Percentiles rank a stretch among this genome's conserved stretches.
Conservation (phyloP, 2,888 invertebrate genomes). For the Epinotia brunnichana region DNA sequence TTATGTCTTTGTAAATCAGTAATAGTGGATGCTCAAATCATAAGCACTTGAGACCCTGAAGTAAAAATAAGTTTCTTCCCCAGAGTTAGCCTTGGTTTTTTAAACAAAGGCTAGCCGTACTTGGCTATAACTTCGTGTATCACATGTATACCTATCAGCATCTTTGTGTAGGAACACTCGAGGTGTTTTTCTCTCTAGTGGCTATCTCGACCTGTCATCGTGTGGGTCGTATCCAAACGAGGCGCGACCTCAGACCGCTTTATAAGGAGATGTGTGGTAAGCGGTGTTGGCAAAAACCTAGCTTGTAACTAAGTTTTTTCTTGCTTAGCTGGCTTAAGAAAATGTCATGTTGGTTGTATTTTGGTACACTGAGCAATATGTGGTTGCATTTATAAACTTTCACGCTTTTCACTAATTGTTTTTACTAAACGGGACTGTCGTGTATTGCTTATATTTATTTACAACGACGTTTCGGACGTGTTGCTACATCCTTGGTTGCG, state of each 20-base stretch:
- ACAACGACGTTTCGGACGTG: too few relatives aligned
- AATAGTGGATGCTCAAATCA: background rate
- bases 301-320: background rate
- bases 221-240: constrained; percentile 39
- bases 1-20: background rate
- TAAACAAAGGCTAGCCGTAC: constrained; percentile 17
- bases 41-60: background rate
- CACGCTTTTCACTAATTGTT: too few relatives aligned
- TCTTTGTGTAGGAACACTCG: constrained; percentile 22
- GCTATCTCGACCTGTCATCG: constrained; percentile 31
- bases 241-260: constrained; percentile 49
- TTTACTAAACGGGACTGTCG: too few relatives aligned
- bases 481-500: too few relatives aligned
- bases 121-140: background rate
- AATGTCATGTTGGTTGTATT: background rate
- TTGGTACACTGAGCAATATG: too few relatives aligned
- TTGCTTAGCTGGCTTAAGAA: constrained; percentile 10
- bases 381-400: too few relatives aligned
- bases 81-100: constrained; percentile 6
- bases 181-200: constrained; percentile 18
- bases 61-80: constrained; percentile 8
- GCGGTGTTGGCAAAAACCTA: constrained; percentile 31
- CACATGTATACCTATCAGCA: background rate
- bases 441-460: too few relatives aligned
- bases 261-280: constrained; percentile 48